A percentile compares a stretch with the other conserved stretches of the same genome.
Conservation (phyloP, 1,140 invertebrate genomes). For the Sycobia sp. region DNA sequence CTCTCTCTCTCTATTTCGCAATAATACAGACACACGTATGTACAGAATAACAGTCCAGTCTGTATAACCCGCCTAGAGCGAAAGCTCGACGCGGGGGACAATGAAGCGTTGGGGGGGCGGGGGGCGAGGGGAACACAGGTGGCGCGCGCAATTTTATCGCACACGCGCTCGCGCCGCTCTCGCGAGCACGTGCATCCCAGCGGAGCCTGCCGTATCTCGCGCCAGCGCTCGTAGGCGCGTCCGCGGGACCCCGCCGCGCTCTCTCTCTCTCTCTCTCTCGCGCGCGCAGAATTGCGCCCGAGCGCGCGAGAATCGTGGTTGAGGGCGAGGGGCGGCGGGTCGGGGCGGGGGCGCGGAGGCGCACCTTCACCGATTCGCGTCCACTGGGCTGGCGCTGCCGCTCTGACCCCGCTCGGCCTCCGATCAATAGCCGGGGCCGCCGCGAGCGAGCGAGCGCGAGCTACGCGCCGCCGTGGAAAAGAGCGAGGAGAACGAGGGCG, state of each 20-base stretch:
- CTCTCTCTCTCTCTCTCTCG: too few species aligned
- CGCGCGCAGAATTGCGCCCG: too few species aligned
- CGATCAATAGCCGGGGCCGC: constrained; percentile 61
- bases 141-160: constrained; percentile 1
- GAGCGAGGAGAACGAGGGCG: too few species aligned
- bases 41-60: too few species aligned
- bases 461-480: background rate
- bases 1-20: too few species aligned
- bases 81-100: too few species aligned
- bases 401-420: constrained; percentile 59
- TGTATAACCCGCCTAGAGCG: too few species aligned
- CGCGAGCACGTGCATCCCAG: background rate
- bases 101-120: background rate
- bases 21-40: too few species aligned
- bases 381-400: too few species aligned
- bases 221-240: background rate
- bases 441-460: constrained; percentile 43
- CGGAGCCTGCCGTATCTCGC: constrained; percentile 3
- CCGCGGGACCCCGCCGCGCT: background rate
- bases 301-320: too few species aligned
- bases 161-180: too few species aligned
- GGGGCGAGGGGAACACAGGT: background rate
- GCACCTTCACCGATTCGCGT: constrained; percentile 20
- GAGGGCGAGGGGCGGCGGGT: too few species aligned
- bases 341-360: background rate